Base-by-base conservation (phyloP, 2,113 vertebrate genomes). In the Podarcis cretensis region DNA sequence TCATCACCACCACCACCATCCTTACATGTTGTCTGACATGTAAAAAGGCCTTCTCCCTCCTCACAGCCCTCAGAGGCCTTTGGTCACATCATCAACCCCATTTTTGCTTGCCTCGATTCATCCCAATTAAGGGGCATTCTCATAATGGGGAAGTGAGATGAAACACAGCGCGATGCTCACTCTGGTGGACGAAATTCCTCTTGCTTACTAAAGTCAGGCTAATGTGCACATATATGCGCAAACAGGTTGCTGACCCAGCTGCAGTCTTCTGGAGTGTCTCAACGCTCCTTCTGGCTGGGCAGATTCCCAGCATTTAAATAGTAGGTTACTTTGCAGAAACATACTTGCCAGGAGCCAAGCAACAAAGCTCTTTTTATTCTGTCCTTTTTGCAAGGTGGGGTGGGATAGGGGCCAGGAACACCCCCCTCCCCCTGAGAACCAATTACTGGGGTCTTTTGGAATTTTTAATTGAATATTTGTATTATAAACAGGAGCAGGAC, bases 391-490 rank as follows among this genome's bases (percentile, higher is more conserved):
- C 88, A 89, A 9, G 37, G 25, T 27, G 65, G 86, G 68, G 32
- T 30, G 37, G 35, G 40, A 54, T 43, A 48, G 18, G 65, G 80
- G 35, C 65, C 35, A 81, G 89, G 93, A 95, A 83, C 43, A 66
- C 43, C 59, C 40, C 59, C 59, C 35, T 57, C 81, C n/a, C 78
- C 91, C 90, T 13, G 43, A 21, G 0, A 94, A 92, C 89, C 96
- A 97, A 95, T 97, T 96, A 96, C 92, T 77, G 23, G 77, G 89
- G 59, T 37, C 84, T 94, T 87, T 37, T 76, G 93, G 89, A 87
- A 95, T 94, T 91, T 96, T 96, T 97, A 97, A 97, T 95, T 96
- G 95, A 97, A 93, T 95, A 95, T 97, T 95, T 96, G 95, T 96
- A 91, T 94, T 93, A 95, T 91, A 95, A 96, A 93, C 79, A 91